Evolutionary conservation across 2,113 vertebrate species (phyloP).

Genomic region (Ciconia maguari): DNA sequence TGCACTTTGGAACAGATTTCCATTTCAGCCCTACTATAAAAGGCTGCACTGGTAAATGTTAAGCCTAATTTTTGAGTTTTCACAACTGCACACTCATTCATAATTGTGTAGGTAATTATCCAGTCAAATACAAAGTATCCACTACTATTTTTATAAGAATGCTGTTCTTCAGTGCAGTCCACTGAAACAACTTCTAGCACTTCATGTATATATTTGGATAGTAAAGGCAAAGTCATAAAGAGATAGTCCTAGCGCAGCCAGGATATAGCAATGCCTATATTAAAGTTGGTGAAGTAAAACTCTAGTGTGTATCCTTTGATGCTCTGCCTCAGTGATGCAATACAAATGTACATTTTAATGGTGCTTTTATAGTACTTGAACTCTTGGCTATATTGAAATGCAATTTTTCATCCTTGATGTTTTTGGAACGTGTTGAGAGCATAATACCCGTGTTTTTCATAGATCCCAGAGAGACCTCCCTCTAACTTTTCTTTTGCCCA

Average conservation of each 20-base stretch:
- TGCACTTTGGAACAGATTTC: not conserved
- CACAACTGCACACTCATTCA: not conserved
- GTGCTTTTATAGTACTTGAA: constrained; percentile 16
- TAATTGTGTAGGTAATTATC: not conserved
- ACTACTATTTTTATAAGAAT: not conserved
- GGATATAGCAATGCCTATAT: not conserved
- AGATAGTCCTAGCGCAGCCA: not conserved
- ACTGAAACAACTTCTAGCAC: not conserved
- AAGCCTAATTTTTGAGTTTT: not conserved
- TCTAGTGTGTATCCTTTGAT: constrained; percentile 21
- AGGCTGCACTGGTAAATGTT: not conserved
- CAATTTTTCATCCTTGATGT: constrained; percentile 17
- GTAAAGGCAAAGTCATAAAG: not conserved
- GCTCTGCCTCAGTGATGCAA: constrained; percentile 35
- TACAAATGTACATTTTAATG: constrained; percentile 24
- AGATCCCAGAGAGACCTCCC: not conserved
- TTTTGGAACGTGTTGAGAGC: not conserved
- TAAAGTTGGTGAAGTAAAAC: constrained; percentile 31
- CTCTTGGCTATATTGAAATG: not conserved
- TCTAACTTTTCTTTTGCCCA: not conserved
- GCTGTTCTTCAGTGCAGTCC: not conserved
- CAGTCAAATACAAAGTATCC: not conserved
- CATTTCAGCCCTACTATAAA: not conserved
- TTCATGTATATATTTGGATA: not conserved
- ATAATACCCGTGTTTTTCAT: not conserved